Evolutionary conservation across 2,113 vertebrate species (phyloP), one percentile per base, ranked within the genome.

Genomic region (Sclerurus mexicanus): DNA sequence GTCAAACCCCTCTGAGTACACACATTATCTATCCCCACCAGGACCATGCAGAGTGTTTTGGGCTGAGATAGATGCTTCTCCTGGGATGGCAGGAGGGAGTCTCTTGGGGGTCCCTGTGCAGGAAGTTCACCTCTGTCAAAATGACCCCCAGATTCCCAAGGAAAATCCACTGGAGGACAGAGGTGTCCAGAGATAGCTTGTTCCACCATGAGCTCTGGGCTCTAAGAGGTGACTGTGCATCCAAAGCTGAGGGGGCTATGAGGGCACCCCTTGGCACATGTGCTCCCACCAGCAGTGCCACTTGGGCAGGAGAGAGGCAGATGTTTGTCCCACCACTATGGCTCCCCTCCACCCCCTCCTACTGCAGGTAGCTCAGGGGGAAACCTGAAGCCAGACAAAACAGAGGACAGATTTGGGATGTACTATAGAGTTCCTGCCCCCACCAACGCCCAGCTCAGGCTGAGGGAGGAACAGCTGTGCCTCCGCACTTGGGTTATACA

Each of bases 251-350:
- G 27, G 31, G 35, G 40, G 14, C 14, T 0, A 0, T 20, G 44
- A 33, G 79, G 56, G 47, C 62, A 69, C 14, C 40, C 58, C 62
- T 23, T 9, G 5, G 42, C 9, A 14, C 17, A 4, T 0, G 1
- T 2, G 19, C 3, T 60, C 74, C 66, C 7, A 4, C 42, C 7
- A 6, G 58, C 78, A 75, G 30, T 9, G 5, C 68, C 10, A 3
- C 50, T 24, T 8, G 7, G 42, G 28, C 53, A 6, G 20, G 31
- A 68, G 76, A 23, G 30, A 69, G 39, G 47, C 5, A 9, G 53
- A 33, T 35, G 39, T 46, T 37, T 4, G 2, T 80, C 63, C 69
- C 16, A 3, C 46, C 44, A 63, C 30, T 33, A 40, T 0, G 0
- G 42, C 58, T 64, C 59, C 63, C 42, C 47, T 80, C 42, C 40